Evolutionary conservation across 1,140 invertebrate genomes (phyloP).

Genomic region (Probaryconus sp.): DNA sequence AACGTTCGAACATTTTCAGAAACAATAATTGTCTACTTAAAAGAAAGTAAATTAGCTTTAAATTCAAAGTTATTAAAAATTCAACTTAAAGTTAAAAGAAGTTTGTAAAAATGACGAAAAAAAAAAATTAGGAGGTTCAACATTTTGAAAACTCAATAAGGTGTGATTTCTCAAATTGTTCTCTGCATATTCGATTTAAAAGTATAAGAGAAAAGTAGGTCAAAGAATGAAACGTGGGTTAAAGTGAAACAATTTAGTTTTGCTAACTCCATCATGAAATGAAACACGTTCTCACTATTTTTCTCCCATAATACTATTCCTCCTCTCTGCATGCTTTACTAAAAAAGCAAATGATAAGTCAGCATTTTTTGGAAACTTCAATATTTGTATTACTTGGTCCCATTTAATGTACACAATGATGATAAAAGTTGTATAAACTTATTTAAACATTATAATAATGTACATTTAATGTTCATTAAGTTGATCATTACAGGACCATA

Average conservation of each 20-base stretch:
- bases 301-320: constrained; percentile 10
- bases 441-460: constrained; percentile 24
- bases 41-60: too few relatives aligned
- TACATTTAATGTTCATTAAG: constrained; percentile 42
- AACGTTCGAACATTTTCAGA: too few relatives aligned
- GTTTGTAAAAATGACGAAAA: too few relatives aligned
- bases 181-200: too few relatives aligned
- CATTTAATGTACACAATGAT: neutral
- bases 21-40: too few relatives aligned
- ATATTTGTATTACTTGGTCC: constrained; percentile 39
- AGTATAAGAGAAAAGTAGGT: neutral
- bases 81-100: too few relatives aligned
- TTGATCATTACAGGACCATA: too few relatives aligned
- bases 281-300: constrained; percentile 28
- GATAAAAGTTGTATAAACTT: constrained; percentile 43
- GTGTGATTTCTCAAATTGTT: too few relatives aligned
- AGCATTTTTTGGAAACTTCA: constrained; percentile 36
- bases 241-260: constrained; percentile 27
- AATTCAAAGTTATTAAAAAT: too few relatives aligned
- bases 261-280: constrained; percentile 11
- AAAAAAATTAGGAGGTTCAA: too few relatives aligned
- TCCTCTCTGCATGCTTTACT: constrained; percentile 4
- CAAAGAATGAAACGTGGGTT: constrained; percentile 19
- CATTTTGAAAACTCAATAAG: too few relatives aligned
- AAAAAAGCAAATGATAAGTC: constrained; percentile 50